A percentile compares a stretch with the other conserved stretches of the same genome.
Evolutionary conservation across 2,113 vertebrate genomes (phyloP).

Genomic region (Accipiter cooperii): DNA sequence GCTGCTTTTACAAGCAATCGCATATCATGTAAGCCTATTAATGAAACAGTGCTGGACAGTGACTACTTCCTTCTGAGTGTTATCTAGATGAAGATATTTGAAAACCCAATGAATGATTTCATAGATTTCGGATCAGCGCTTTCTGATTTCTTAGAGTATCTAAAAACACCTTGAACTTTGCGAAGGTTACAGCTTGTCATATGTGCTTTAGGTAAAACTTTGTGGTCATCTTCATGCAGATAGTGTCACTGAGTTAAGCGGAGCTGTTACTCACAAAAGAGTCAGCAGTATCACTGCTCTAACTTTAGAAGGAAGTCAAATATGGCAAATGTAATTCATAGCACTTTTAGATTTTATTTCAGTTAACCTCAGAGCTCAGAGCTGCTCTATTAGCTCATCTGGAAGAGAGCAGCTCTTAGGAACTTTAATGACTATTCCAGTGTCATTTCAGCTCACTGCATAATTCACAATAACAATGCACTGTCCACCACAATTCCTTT

Average conservation of each 20-base stretch:
- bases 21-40: background rate
- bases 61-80: background rate
- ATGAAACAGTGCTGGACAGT: background rate
- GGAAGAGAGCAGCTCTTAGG: slow-evolving; percentile 38
- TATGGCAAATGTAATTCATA: background rate
- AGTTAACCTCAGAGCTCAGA: slow-evolving; percentile 27
- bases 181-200: background rate
- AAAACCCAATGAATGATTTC: background rate
- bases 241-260: background rate
- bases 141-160: background rate
- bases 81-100: background rate
- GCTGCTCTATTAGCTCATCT: slow-evolving; percentile 24
- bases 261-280: background rate
- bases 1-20: background rate
- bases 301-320: background rate
- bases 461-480: background rate
- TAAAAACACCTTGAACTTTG: background rate
- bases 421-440: slow-evolving; percentile 52
- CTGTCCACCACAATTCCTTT: background rate
- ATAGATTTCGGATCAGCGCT: background rate
- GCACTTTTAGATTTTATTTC: slow-evolving; percentile 10
- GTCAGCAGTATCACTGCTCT: background rate
- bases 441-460: background rate
- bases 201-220: background rate
- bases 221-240: background rate